phyloP scores from a whole-genome alignment of 2,113 vertebrate species.

The Osmerus mordax region DNA sequence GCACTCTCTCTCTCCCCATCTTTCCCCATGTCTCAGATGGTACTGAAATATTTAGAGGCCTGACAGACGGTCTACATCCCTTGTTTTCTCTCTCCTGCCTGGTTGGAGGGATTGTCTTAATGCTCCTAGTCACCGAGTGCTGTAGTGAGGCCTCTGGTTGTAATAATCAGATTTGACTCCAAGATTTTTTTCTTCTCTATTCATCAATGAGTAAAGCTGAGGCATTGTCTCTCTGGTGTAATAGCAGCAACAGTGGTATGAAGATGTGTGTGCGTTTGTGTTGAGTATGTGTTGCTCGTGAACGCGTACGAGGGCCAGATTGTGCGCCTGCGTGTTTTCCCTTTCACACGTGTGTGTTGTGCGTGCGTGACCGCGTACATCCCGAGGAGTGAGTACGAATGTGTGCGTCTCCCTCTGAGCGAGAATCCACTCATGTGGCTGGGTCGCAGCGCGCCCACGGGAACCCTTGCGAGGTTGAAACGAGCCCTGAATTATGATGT shows the following conservation, averaged over 20 bases:
- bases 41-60: slow-evolving; percentile 66
- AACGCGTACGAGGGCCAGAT: too few species aligned
- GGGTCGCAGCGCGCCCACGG: too few species aligned
- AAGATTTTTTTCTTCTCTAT: slow-evolving; percentile 18
- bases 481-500: slow-evolving; percentile 38
- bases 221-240: neutral
- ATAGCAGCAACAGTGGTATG: neutral
- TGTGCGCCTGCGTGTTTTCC: too few species aligned
- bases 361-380: too few species aligned
- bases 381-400: too few species aligned
- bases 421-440: too few species aligned
- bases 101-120: slow-evolving; percentile 40
- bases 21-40: slow-evolving; percentile 35
- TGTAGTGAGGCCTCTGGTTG: slow-evolving; percentile 16
- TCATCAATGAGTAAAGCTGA: neutral
- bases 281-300: too few species aligned
- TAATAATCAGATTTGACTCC: slow-evolving; percentile 36
- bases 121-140: slow-evolving; percentile 21
- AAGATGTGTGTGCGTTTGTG: neutral
- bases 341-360: too few species aligned
- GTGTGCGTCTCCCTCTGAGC: too few species aligned
- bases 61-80: slow-evolving; percentile 33
- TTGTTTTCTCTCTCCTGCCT: slow-evolving; percentile 38
- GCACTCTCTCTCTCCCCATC: neutral
- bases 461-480: neutral